Evolutionary conservation across 2,888 invertebrate genomes (phyloP), one percentile per base, ranked within the genome.

Genomic region (Macrosoma leucophasiata): DNA sequence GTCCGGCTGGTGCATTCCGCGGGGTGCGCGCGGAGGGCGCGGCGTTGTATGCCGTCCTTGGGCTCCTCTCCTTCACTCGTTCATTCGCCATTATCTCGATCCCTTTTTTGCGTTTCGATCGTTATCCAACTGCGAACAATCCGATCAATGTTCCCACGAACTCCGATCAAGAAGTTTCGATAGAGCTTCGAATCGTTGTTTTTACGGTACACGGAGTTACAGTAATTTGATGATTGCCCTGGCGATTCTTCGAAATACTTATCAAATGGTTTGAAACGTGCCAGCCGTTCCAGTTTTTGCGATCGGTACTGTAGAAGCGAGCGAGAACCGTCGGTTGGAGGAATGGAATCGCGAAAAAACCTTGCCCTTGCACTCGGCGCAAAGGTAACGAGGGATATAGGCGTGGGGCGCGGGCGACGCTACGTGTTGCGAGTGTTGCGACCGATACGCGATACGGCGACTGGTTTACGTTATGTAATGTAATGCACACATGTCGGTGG

Each of bases 71-170:
- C 58, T 51, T 44, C 44, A 57, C 62, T 50, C 58, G 56, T 41
- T 62, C 58, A 57, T 62, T 63, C 60, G 68, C 71, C 60, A 73
- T 77, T 74, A 77, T 68, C 66, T 69, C 62, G 65, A 64, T 68
- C 76, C 78, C 75, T 79, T 84, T 84, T 82, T 82, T 84, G 77
- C 76, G 72, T 65, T 68, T 57, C 65, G 70, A 76, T 79, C 69
- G 72, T 75, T 76, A 78, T 76, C 73, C 73, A 67, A 76, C 73
- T 75, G 72, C 77, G 72, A 74, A 78, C 71, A 65, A 69, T 66
- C 50, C 69, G 62, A 74, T 68, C 60, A 49, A 52, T 62, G 66
- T 79, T 81, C 79, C 73, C 82, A 81, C 78, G 76, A 63, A 68
- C 54, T 58, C 58, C 52, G 54, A 70, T 72, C 68, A 63, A 69